These are phyloP conservation scores for Meriones psammophilus DNA, from an alignment of 2,797 vertebrate genomes.

Conservation along the genomic window DNA sequence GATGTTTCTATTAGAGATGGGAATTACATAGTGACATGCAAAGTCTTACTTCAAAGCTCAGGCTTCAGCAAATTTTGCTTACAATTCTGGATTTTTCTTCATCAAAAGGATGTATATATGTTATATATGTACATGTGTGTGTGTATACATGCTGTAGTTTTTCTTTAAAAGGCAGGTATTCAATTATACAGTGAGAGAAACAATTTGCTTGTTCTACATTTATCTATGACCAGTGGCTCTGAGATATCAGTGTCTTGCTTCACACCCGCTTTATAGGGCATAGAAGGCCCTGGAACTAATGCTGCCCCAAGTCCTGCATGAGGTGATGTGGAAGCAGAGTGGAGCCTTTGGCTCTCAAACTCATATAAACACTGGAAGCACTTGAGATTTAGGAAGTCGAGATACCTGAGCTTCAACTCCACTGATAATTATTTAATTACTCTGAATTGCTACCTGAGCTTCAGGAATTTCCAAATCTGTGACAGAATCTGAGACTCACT, in stretches of 20 bases:
- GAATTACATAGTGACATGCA: neutral
- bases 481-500: neutral
- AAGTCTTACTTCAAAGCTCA: neutral
- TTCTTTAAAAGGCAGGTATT: neutral
- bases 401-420: neutral
- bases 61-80: neutral
- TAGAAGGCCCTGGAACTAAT: neutral
- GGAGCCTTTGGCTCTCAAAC: neutral
- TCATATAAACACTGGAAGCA: neutral
- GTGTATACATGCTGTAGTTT: neutral
- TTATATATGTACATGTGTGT: neutral
- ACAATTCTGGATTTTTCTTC: constrained; percentile 3
- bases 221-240: neutral
- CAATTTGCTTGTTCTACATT: neutral
- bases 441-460: neutral
- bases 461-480: neutral
- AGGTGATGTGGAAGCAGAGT: no score
- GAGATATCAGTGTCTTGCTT: neutral
- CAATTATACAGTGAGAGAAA: neutral
- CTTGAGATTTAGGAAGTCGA: neutral
- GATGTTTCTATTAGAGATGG: constrained; percentile 7
- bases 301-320: neutral
- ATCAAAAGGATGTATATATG: neutral
- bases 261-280: neutral
- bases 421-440: neutral